phyloP scores from a whole-genome alignment of 2,888 invertebrate species.

The Dicyrtoma fusca region DNA sequence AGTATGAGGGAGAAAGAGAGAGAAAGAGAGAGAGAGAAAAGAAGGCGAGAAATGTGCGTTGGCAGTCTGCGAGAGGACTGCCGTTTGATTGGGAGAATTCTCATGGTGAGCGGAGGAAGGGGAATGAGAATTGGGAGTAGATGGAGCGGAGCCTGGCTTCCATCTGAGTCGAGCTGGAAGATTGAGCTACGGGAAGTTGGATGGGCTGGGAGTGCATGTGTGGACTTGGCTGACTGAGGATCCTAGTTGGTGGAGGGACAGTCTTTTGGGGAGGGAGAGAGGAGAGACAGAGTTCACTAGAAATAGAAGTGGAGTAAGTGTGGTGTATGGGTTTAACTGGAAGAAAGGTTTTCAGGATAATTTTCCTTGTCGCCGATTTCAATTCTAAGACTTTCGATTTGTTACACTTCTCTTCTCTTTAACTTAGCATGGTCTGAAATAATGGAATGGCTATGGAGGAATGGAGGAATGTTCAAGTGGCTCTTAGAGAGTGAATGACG shows the following conservation, averaged over 20 bases:
- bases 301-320: not conserved
- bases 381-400: conserved; percentile 35
- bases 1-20: conserved; percentile 6
- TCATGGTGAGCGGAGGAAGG: conserved; percentile 15
- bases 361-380: conserved; percentile 38
- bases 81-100: conserved; percentile 30
- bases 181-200: not conserved
- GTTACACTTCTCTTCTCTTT: conserved; percentile 36
- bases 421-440: conserved; percentile 33
- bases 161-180: not conserved
- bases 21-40: conserved; percentile 15
- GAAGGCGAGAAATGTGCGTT: conserved; percentile 19
- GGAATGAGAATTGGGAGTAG: conserved; percentile 5
- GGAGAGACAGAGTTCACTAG: not conserved
- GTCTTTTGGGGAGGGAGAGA: not conserved
- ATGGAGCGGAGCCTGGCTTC: conserved; percentile 26
- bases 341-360: conserved; percentile 35
- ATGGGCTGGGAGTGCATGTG: not conserved
- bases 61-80: conserved; percentile 18
- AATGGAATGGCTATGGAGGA: conserved; percentile 27
- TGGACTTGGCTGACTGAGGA: not conserved
- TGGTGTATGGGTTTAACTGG: conserved; percentile 22
- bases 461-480: conserved; percentile 19
- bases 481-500: conserved; percentile 27
- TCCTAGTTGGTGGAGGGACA: not conserved